phyloP scores from a whole-genome alignment of 2,888 invertebrate species.

The Campaea margaritaria region DNA sequence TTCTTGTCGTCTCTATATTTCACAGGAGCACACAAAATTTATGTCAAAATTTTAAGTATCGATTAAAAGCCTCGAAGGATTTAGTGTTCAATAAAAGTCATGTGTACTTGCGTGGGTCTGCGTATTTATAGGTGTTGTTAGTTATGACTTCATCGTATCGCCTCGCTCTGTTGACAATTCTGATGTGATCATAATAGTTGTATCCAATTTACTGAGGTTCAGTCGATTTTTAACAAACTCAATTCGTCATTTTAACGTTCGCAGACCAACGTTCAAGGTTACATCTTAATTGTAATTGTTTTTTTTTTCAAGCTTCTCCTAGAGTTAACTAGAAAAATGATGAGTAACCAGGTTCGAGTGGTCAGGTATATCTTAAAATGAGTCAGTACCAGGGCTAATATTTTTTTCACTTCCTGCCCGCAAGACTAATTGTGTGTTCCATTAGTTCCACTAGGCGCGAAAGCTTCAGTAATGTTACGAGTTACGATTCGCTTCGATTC shows the following conservation, averaged over 20 bases:
- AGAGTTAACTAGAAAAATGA: constrained; percentile 48
- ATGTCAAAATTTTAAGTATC: constrained; percentile 28
- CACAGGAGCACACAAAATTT: constrained; percentile 18
- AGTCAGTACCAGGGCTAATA: constrained; percentile 69
- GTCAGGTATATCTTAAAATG: constrained; percentile 64
- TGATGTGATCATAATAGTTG: constrained; percentile 48
- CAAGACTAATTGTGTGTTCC: constrained; percentile 68
- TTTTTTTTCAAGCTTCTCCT: constrained; percentile 33
- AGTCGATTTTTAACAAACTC: constrained; percentile 39
- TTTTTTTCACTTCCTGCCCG: constrained; percentile 75
- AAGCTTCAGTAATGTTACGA: constrained; percentile 60
- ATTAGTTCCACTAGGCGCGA: constrained; percentile 77
- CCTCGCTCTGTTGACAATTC: constrained; percentile 57
- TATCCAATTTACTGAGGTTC: constrained; percentile 41
- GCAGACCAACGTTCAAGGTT: constrained; percentile 41
- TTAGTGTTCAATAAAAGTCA: constrained; percentile 58
- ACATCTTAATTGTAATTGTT: constrained; percentile 18
- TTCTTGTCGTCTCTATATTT: constrained; percentile 26
- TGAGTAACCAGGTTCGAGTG: constrained; percentile 55
- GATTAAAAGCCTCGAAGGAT: constrained; percentile 41
- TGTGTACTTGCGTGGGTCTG: constrained; percentile 67
- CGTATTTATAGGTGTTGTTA: constrained; percentile 73
- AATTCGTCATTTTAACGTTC: constrained; percentile 33
- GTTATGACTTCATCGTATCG: constrained; percentile 77
- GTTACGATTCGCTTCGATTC: constrained; percentile 58